A percentile compares a stretch with the other conserved stretches of the same genome.
These are phyloP conservation scores for Heterotilapia buettikoferi DNA, from an alignment of 2,113 vertebrate species.

Conservation along the genomic window DNA sequence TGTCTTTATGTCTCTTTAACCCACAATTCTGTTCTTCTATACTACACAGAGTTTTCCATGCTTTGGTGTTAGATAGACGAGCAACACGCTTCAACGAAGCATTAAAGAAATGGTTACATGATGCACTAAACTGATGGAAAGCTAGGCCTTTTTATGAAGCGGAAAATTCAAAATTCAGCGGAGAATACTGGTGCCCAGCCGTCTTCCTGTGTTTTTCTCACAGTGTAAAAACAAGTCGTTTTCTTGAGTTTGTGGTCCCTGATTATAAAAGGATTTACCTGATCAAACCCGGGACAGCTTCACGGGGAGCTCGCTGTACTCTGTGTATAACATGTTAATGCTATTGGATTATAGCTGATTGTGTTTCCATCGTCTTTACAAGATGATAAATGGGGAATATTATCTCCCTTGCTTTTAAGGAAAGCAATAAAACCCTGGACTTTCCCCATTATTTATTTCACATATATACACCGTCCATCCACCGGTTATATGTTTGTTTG, in stretches of 20 bases:
- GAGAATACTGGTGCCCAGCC: background rate
- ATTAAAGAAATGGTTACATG: fast-evolving
- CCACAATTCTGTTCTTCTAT: background rate
- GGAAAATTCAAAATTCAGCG: background rate
- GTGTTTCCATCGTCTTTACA: background rate
- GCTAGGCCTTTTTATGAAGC: fast-evolving
- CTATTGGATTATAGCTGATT: background rate
- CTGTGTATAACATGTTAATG: background rate
- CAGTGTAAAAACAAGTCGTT: background rate
- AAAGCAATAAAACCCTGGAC: background rate
- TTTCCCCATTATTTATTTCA: background rate
- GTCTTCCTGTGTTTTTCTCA: background rate
- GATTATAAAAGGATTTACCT: background rate
- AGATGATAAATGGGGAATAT: background rate
- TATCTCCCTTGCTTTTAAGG: background rate
- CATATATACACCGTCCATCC: background rate
- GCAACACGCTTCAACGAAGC: background rate
- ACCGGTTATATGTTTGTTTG: background rate
- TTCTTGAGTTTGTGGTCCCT: background rate
- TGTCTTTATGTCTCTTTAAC: background rate
- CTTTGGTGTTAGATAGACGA: fast-evolving
- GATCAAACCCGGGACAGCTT: background rate
- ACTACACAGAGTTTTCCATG: background rate
- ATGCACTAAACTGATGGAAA: background rate
- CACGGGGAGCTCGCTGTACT: background rate